A percentile compares a stretch with the other conserved stretches of the same genome.
Conservation (phyloP, 2,113 vertebrate species). For the Probosciger aterrimus region DNA sequence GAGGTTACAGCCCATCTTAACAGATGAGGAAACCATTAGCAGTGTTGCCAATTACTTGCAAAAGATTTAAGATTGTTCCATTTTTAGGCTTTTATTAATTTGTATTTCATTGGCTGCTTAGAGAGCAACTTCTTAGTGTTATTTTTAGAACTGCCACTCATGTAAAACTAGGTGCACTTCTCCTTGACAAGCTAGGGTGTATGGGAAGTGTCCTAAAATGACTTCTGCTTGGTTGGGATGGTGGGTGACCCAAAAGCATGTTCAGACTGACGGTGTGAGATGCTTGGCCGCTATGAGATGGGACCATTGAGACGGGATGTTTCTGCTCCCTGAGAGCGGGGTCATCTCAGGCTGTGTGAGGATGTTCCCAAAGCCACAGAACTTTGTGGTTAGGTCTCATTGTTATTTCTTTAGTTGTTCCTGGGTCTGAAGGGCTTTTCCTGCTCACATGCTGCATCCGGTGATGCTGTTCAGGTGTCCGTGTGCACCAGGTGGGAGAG, state of each 20-base stretch:
- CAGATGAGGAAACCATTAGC: not conserved
- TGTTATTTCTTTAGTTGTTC: not conserved
- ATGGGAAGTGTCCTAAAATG: not conserved
- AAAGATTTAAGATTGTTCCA: not conserved
- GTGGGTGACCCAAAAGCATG: not conserved
- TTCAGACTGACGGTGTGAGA: accelerated
- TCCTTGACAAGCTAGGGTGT: not conserved
- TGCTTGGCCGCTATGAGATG: not conserved
- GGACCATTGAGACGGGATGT: not conserved
- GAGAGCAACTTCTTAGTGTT: not conserved
- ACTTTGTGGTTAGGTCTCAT: not conserved
- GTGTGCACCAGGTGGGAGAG: not conserved
- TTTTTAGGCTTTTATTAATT: not conserved
- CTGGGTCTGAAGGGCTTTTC: not conserved
- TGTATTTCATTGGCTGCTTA: not conserved
- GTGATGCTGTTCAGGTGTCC: not conserved
- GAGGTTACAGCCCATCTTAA: not conserved
- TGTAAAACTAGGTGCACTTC: not conserved
- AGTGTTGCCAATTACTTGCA: not conserved
- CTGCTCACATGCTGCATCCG: accelerated
- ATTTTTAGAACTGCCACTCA: not conserved
- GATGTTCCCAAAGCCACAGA: not conserved
- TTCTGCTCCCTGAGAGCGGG: not conserved
- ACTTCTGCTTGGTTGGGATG: not conserved
- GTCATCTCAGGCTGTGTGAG: not conserved